These are phyloP conservation scores for Parazoanthus atlanticus DNA, from an alignment of 92 coral and sea anemone species.

Conservation along the genomic window DNA sequence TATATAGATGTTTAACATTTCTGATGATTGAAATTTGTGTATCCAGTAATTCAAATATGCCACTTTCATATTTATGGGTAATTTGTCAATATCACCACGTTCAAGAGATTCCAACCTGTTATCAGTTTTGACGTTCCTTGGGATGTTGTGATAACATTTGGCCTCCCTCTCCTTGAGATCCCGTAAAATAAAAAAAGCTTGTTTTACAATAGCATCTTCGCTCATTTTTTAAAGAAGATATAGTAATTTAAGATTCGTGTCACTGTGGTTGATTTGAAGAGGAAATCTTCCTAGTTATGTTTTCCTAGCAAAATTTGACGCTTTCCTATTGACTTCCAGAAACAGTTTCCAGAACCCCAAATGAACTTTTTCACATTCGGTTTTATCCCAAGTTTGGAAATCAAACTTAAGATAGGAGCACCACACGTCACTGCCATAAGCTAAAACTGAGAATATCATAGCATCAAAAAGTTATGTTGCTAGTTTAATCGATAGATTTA, in stretches of 20 bases:
- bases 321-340: conserved; percentile 32
- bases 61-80: too few species aligned
- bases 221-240: not conserved
- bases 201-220: not conserved
- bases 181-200: not conserved
- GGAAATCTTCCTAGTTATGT: conserved; percentile 5
- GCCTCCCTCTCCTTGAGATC: too few species aligned
- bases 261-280: conserved; percentile 3
- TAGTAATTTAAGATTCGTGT: not conserved
- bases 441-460: not conserved
- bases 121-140: too few species aligned
- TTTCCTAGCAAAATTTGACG: not conserved
- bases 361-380: conserved; percentile 38
- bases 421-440: conserved; percentile 34
- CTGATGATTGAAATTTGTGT: too few species aligned
- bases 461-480: conserved; percentile 28
- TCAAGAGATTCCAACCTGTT: too few species aligned
- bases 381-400: conserved; percentile 38
- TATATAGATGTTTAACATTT: too few species aligned
- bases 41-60: too few species aligned
- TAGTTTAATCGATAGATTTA: not conserved
- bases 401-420: conserved; percentile 33
- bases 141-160: too few species aligned
- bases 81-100: too few species aligned
- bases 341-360: conserved; percentile 38